Conservation (phyloP, 2,113 vertebrate species). For the Corynorhinus townsendii region DNA sequence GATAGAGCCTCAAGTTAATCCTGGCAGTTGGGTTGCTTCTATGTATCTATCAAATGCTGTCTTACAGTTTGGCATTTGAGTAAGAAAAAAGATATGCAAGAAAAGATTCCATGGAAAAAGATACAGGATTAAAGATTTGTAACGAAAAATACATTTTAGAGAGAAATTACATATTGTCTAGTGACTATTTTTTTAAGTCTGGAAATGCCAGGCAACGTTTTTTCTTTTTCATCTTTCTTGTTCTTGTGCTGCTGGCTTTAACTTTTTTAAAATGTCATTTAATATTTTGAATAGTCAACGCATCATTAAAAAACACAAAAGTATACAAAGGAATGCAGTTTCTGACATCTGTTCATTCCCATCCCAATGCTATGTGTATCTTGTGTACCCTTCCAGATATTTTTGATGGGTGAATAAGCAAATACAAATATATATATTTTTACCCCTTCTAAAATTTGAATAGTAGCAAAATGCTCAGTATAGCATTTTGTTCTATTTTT, state of each 20-base stretch:
- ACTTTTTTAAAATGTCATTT: neutral
- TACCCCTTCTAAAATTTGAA: neutral
- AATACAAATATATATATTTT: neutral
- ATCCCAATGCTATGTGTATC: neutral
- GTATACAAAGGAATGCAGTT: neutral
- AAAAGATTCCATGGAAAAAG: neutral
- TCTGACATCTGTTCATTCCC: neutral
- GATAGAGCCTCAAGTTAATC: neutral
- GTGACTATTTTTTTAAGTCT: neutral
- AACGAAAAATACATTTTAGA: neutral
- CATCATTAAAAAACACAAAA: neutral
- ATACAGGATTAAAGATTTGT: neutral
- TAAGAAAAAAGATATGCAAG: conserved; percentile 20
- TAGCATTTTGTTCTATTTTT: neutral
- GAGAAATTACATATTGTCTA: neutral
- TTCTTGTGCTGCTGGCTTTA: neutral
- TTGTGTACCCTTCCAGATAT: neutral
- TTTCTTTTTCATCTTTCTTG: neutral
- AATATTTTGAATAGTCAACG: conserved; percentile 13
- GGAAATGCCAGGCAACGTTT: neutral
- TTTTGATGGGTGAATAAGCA: neutral
- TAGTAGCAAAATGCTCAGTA: neutral
- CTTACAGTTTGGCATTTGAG: neutral
- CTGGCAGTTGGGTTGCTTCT: neutral
- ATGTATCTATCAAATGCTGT: neutral